These are phyloP conservation scores for Pterobdella sp. DNA, from an alignment of 2,888 invertebrate genomes.

Conservation along the genomic window DNA sequence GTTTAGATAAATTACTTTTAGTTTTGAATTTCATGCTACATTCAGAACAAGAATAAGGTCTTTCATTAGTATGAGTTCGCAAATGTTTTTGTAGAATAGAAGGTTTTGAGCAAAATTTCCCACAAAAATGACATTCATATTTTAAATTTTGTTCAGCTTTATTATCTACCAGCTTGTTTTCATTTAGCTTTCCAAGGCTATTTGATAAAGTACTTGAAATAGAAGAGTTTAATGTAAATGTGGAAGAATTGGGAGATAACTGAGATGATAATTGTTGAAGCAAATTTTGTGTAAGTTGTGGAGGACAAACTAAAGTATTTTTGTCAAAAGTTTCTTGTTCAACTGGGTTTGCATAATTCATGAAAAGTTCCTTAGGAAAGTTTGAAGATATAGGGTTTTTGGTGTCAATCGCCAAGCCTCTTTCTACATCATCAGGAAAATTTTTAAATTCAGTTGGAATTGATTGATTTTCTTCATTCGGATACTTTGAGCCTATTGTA, in stretches of 20 bases:
- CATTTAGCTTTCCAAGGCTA: too few species aligned
- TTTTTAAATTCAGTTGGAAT: not conserved
- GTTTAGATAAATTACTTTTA: conserved; percentile 84
- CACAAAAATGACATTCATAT: conserved; percentile 79
- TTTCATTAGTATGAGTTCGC: conserved; percentile 82
- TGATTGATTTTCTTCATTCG: not conserved
- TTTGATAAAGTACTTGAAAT: too few species aligned
- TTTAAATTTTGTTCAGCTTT: conserved; percentile 56
- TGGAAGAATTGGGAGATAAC: not conserved
- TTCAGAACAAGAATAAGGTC: conserved; percentile 78
- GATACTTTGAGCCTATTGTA: not conserved
- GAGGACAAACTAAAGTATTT: too few species aligned
- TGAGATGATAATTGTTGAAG: not conserved
- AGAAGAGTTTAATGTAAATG: not conserved
- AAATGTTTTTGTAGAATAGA: conserved; percentile 88
- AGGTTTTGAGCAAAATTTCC: conserved; percentile 79
- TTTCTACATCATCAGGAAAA: not conserved
- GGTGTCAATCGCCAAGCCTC: not conserved
- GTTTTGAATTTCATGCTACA: conserved; percentile 90
- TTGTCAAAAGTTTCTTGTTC: too few species aligned
- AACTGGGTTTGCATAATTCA: too few species aligned
- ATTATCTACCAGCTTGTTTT: too few species aligned
- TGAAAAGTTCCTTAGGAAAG: too few species aligned
- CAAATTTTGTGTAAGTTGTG: not conserved
- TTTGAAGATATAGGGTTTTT: not conserved